A percentile compares a stretch with the other conserved stretches of the same genome.
phyloP scores from a whole-genome alignment of 2,888 invertebrate genomes.

The Drosophila mettleri region DNA sequence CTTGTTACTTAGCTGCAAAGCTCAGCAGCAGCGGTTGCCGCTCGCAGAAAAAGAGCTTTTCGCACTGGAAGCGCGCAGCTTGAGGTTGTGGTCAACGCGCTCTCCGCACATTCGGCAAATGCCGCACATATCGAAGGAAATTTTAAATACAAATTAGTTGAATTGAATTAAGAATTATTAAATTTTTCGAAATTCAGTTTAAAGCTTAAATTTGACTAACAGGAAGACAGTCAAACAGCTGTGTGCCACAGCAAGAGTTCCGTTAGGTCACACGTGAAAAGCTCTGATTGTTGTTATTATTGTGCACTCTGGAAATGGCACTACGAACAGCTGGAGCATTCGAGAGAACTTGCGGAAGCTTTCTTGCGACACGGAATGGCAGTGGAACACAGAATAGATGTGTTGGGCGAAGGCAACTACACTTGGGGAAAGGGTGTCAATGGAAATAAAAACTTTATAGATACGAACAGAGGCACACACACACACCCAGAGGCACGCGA shows the following conservation, averaged over 20 bases:
- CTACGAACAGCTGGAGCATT: slow-evolving; percentile 64
- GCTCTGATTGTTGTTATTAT: slow-evolving; percentile 50
- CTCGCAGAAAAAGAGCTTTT: slow-evolving; percentile 24
- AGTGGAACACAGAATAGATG: slow-evolving; percentile 42
- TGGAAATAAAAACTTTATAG: slow-evolving; percentile 74
- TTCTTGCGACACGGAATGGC: slow-evolving; percentile 28
- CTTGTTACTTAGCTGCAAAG: slow-evolving; percentile 53
- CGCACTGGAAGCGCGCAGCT: slow-evolving; percentile 57
- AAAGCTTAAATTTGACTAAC: neutral
- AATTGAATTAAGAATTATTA: neutral
- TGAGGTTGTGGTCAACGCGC: slow-evolving; percentile 13
- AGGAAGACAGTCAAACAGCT: slow-evolving; percentile 38
- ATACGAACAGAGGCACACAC: slow-evolving; percentile 51
- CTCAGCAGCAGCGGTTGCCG: slow-evolving; percentile 23
- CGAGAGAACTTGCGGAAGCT: slow-evolving; percentile 31
- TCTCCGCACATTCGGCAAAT: slow-evolving; percentile 5
- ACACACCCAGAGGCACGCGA: slow-evolving; percentile 44
- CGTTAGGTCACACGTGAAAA: slow-evolving; percentile 27
- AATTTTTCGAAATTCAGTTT: neutral
- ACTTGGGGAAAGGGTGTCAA: slow-evolving; percentile 75
- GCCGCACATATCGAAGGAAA: neutral
- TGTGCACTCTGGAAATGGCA: slow-evolving; percentile 45
- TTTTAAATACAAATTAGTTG: neutral
- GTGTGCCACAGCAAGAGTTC: slow-evolving; percentile 25
- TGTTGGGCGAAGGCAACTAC: slow-evolving; percentile 25